Evolutionary conservation across 2,888 invertebrate species (phyloP), one percentile per base, ranked within the genome.

Genomic region (Apotomis turbidana): DNA sequence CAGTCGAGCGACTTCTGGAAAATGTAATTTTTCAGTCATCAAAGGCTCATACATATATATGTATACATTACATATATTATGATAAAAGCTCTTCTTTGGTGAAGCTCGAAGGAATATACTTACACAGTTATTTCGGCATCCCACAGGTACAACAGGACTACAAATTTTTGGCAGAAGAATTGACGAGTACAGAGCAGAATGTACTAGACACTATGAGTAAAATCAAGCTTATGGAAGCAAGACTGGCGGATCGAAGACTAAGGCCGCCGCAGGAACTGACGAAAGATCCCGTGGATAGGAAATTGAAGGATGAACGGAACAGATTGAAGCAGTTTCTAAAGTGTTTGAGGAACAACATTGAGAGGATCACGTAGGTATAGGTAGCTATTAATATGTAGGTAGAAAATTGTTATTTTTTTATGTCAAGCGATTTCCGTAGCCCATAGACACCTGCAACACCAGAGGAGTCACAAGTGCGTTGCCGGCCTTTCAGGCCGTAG

Each of bases 201-300:
- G 86, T 97, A n/a, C 78, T 94, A 62, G 95, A 94, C 55, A 97
- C 96, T 79, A 95, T 94, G 78, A 95, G 96, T 76, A 95, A 95
- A 55, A 93, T 96, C 76, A 96, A 96, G 79, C 87, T 97, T 70
- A 95, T 96, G 4, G 95, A 96, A 85, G 96, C 96, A 0, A 94
- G 97, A 76, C 87, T 97, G 64, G 95, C 96, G 78, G 96, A 96
- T 83, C 94, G 96, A 49, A 93, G 94, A 3, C 94, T 94, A 78
- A 93, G 96, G 70, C 95, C 96, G 5, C 94, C 94, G 5, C 94
- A 94, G 27, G 97, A 97, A 83, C 84, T 95, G 44, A 95, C 95
- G 6, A 93, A 93, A 51, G 96, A 97, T 78, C 95, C 95, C 68
- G 94, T 95, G 0, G 95, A 96, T 79, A 86, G 88, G 12, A 95